Evolutionary conservation across 2,888 invertebrate species (phyloP).

Genomic region (Nymphalis urticae): DNA sequence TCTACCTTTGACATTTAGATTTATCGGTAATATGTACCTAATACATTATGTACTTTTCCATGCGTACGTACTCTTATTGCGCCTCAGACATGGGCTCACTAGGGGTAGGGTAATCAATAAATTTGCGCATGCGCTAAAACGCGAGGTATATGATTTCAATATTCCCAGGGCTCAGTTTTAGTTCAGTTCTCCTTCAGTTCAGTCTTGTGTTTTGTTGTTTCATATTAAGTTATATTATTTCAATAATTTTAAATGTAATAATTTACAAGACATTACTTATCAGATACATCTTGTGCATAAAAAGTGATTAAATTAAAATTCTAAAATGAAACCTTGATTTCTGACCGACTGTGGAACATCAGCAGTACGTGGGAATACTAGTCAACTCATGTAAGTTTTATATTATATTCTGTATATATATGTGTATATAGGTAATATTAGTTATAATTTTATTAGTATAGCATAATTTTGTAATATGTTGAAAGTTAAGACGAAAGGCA

Average conservation of each 20-base stretch:
- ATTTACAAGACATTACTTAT: slow-evolving; percentile 17
- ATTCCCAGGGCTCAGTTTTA: slow-evolving; percentile 36
- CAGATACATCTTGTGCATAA: slow-evolving; percentile 94
- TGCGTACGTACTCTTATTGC: too few relatives aligned
- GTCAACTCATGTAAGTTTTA: too few relatives aligned
- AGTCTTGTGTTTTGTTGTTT: slow-evolving; percentile 27
- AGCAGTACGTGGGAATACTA: slow-evolving; percentile 91
- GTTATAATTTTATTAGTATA: too few relatives aligned
- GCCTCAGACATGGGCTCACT: too few relatives aligned
- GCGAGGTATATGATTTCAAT: slow-evolving; percentile 1
- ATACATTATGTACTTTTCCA: too few relatives aligned
- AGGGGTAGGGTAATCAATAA: slow-evolving; percentile 12
- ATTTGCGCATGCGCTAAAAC: slow-evolving; percentile 30
- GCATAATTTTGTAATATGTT: too few relatives aligned
- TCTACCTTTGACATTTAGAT: too few relatives aligned
- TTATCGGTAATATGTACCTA: too few relatives aligned
- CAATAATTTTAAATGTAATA: slow-evolving; percentile 21
- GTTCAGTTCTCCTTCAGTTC: slow-evolving; percentile 33
- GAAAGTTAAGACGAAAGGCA: too few relatives aligned
- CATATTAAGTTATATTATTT: slow-evolving; percentile 6
- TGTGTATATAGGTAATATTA: too few relatives aligned
- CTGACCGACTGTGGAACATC: slow-evolving; percentile 85
- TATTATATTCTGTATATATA: too few relatives aligned
- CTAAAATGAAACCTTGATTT: slow-evolving; percentile 90
- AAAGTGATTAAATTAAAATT: slow-evolving; percentile 86